Evolutionary conservation across 1,140 invertebrate species (phyloP).

Genomic region (Holotrichia oblita): DNA sequence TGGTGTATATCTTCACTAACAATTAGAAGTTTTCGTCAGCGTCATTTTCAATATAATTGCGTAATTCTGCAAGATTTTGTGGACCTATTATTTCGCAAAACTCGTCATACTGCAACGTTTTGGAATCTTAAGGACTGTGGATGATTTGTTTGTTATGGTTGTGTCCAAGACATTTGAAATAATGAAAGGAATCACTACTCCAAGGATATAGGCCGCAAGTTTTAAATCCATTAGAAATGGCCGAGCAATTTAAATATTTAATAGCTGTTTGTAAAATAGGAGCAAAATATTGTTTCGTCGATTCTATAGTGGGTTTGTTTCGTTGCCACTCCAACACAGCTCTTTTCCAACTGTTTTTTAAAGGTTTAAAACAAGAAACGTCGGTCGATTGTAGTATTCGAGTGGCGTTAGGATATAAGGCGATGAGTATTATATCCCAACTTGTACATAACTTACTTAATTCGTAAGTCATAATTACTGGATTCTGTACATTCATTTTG

Average conservation of each 20-base stretch:
- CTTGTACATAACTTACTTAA: constrained; percentile 50
- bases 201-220: constrained; percentile 48
- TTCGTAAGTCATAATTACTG: constrained; percentile 49
- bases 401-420: constrained; percentile 39
- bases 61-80: constrained; percentile 4
- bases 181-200: constrained; percentile 48
- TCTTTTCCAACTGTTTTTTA: constrained; percentile 55
- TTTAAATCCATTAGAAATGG: constrained; percentile 49
- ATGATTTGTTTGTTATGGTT: background rate
- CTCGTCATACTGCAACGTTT: constrained; percentile 10
- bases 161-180: constrained; percentile 49
- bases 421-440: constrained; percentile 38
- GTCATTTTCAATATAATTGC: background rate
- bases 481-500: constrained; percentile 45
- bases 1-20: background rate
- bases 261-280: constrained; percentile 49
- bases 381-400: constrained; percentile 57
- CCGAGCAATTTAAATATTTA: constrained; percentile 44
- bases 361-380: constrained; percentile 56
- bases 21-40: constrained; percentile 3
- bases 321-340: constrained; percentile 47
- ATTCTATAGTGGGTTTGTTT: constrained; percentile 41
- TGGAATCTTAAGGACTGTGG: background rate
- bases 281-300: constrained; percentile 50
- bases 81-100: constrained; percentile 12